A percentile compares a stretch with the other conserved stretches of the same genome.
Evolutionary conservation across 2,113 vertebrate genomes (phyloP).

Genomic region (Telmatochromis sp.): DNA sequence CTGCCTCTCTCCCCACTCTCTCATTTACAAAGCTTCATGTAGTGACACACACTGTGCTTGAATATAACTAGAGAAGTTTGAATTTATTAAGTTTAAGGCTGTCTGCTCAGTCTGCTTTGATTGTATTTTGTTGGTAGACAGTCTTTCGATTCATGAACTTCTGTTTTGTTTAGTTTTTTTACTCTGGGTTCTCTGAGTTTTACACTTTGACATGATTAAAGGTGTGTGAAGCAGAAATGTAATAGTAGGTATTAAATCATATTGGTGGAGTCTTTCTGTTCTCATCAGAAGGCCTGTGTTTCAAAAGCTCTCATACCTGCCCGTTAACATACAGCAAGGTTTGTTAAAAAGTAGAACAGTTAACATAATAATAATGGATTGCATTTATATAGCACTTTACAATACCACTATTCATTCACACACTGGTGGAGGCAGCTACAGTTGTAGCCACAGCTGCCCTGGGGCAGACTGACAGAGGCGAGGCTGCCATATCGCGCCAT

Average conservation of each 20-base stretch:
- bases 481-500: background rate
- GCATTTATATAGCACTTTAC: background rate
- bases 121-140: too few species aligned
- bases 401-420: background rate
- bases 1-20: too few species aligned
- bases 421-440: background rate
- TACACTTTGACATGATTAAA: too few species aligned
- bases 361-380: background rate
- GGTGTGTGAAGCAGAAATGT: rapidly evolving
- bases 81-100: too few species aligned
- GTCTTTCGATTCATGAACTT: too few species aligned
- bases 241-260: background rate
- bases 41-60: too few species aligned
- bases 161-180: too few species aligned
- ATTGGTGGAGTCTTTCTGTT: background rate
- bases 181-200: too few species aligned
- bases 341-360: background rate
- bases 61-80: too few species aligned
- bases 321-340: background rate
- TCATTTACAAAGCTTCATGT: too few species aligned
- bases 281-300: background rate
- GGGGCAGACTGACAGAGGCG: background rate
- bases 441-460: too few species aligned
- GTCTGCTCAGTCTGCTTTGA: too few species aligned
- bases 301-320: background rate